A percentile compares a stretch with the other conserved stretches of the same genome.
Evolutionary conservation across 2,888 invertebrate genomes (phyloP).

Genomic region (Cataglyphis livida): DNA sequence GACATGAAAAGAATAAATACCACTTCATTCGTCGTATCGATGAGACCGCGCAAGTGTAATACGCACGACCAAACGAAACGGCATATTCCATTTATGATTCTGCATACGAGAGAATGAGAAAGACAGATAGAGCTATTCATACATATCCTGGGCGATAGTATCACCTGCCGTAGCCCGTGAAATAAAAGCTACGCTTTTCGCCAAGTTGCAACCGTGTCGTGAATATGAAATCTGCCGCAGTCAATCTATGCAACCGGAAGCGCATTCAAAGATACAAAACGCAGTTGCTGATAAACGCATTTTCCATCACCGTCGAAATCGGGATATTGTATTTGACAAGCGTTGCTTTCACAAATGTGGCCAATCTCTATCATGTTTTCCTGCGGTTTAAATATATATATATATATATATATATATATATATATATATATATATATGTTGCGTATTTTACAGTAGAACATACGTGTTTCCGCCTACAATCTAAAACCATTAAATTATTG

Average conservation of each 20-base stretch:
- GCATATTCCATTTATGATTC: conserved; percentile 44
- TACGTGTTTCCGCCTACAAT: not conserved
- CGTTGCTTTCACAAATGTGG: conserved; percentile 10
- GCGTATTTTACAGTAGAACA: not conserved
- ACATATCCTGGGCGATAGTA: conserved; percentile 17
- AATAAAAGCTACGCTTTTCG: conserved; percentile 30
- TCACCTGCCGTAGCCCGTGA: conserved; percentile 6
- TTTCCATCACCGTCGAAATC: conserved; percentile 21
- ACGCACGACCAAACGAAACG: conserved; percentile 27
- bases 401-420: too few relatives aligned
- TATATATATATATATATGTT: not conserved
- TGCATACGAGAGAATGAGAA: conserved; percentile 9
- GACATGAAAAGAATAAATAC: not conserved
- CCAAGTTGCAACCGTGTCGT: conserved; percentile 12
- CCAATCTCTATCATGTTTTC: not conserved
- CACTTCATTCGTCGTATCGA: not conserved
- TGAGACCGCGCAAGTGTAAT: conserved; percentile 8
- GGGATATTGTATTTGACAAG: conserved; percentile 30
- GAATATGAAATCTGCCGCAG: conserved; percentile 37
- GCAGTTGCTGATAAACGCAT: conserved; percentile 36
- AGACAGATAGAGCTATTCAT: conserved; percentile 34
- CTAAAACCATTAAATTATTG: not conserved
- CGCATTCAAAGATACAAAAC: conserved; percentile 25
- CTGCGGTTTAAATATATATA: not conserved
- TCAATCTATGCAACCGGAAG: not conserved